Percentiles rank a stretch among this genome's conserved stretches.
These are phyloP conservation scores for Forbesichthys papilliferus DNA, from an alignment of 2,113 vertebrate species.

Conservation along the genomic window DNA sequence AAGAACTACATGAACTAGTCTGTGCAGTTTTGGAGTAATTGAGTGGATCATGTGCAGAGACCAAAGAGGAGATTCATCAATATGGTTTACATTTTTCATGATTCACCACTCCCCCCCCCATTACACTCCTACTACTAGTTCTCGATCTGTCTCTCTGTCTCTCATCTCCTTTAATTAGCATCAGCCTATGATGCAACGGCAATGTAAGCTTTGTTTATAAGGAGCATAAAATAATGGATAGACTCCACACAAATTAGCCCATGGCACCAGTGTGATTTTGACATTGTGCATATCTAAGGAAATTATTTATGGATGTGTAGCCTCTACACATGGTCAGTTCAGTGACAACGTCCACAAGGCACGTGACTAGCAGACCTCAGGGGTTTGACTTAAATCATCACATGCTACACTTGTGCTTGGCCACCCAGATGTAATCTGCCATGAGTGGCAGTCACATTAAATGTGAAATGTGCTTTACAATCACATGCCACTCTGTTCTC, in stretches of 20 bases:
- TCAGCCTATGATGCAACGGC: neutral
- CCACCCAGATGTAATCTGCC: constrained; percentile 40
- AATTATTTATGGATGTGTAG: constrained; percentile 19
- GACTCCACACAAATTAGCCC: constrained; percentile 46
- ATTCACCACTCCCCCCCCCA: neutral
- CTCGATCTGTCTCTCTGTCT: neutral
- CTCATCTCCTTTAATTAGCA: neutral
- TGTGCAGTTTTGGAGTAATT: too few species aligned
- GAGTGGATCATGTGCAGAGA: too few species aligned
- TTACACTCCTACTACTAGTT: neutral
- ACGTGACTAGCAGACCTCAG: constrained; percentile 33
- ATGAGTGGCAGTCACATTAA: constrained; percentile 51
- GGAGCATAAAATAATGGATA: neutral
- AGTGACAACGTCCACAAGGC: constrained; percentile 6
- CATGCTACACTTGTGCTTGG: constrained; percentile 41
- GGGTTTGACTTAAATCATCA: constrained; percentile 39
- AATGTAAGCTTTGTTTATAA: constrained; percentile 2
- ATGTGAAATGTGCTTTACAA: constrained; percentile 32
- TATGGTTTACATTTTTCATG: neutral
- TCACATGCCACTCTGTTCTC: constrained; percentile 42
- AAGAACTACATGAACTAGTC: too few species aligned
- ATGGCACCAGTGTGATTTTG: constrained; percentile 20
- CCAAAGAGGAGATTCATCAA: too few species aligned
- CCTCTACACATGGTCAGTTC: constrained; percentile 4
- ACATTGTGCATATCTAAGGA: constrained; percentile 25